Conservation (phyloP, 2,888 invertebrate genomes). For the Diogma glabrata region DNA sequence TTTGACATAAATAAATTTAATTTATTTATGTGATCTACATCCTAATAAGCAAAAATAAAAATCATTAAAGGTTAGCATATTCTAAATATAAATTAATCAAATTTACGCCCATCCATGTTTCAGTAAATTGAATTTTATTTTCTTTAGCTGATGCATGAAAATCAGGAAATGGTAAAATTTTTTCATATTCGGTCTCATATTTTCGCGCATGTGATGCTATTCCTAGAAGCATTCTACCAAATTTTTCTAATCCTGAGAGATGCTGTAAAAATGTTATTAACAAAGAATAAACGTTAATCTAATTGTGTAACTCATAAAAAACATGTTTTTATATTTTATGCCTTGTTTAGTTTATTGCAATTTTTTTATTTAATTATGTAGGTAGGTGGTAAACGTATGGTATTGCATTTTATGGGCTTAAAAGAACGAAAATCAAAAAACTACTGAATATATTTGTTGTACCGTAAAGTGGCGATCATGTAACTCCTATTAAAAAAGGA, state of each 20-base stretch:
- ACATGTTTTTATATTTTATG: too few relatives aligned
- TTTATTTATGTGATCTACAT: background rate
- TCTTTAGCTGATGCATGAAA: background rate
- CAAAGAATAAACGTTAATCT: background rate
- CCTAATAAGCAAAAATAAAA: background rate
- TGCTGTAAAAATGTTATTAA: background rate
- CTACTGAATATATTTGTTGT: too few relatives aligned
- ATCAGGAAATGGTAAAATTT: slow-evolving; percentile 2
- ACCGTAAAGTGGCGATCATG: too few relatives aligned
- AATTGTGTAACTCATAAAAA: background rate
- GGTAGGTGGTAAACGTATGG: too few relatives aligned
- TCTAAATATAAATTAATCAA: too few relatives aligned
- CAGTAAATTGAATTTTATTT: background rate
- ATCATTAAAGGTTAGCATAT: too few relatives aligned
- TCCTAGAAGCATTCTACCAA: slow-evolving; percentile 1
- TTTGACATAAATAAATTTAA: background rate
- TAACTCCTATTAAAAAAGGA: too few relatives aligned
- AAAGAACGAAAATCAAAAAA: too few relatives aligned
- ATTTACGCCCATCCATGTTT: background rate
- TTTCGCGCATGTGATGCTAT: slow-evolving; percentile 2
- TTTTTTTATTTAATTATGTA: too few relatives aligned
- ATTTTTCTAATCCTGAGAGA: background rate
- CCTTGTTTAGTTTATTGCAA: too few relatives aligned
- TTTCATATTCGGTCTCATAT: slow-evolving; percentile 7
- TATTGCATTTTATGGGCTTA: too few relatives aligned